Percentiles rank a stretch among this genome's conserved stretches.
phyloP scores from a whole-genome alignment of 2,113 vertebrate genomes.

The Lontra canadensis region DNA sequence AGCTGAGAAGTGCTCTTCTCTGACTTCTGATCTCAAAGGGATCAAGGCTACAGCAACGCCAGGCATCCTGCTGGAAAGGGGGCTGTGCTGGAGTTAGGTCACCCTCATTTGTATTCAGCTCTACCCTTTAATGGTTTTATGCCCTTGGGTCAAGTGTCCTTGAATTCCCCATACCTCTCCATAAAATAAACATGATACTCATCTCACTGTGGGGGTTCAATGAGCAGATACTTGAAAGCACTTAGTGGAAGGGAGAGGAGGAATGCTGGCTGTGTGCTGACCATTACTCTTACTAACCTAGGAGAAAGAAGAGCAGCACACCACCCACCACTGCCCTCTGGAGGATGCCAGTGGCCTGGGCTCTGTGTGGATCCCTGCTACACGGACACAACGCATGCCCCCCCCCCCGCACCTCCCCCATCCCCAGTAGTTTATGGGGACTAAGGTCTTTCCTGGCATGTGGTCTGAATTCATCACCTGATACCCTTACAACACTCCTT shows the following conservation, averaged over 20 bases:
- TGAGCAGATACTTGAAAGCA: neutral
- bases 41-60: neutral
- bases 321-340: accelerated
- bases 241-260: neutral
- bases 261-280: accelerated
- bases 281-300: accelerated
- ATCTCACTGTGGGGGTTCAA: neutral
- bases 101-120: neutral
- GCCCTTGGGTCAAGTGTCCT: neutral
- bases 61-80: neutral
- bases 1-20: neutral
- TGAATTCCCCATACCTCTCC: neutral
- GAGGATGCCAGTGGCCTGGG: neutral
- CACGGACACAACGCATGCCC: accelerated
- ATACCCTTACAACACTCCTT: neutral
- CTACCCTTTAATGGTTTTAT: neutral
- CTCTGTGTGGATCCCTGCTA: accelerated
- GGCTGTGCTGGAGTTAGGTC: neutral
- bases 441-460: neutral
- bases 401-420: neutral
- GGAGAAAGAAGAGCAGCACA: neutral
- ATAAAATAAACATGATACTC: neutral
- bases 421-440: neutral
- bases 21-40: neutral
- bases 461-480: neutral